A percentile compares a stretch with the other conserved stretches of the same genome.
These are phyloP conservation scores for Thripadectes ignobilis DNA, from an alignment of 2,797 vertebrate genomes.

Conservation along the genomic window DNA sequence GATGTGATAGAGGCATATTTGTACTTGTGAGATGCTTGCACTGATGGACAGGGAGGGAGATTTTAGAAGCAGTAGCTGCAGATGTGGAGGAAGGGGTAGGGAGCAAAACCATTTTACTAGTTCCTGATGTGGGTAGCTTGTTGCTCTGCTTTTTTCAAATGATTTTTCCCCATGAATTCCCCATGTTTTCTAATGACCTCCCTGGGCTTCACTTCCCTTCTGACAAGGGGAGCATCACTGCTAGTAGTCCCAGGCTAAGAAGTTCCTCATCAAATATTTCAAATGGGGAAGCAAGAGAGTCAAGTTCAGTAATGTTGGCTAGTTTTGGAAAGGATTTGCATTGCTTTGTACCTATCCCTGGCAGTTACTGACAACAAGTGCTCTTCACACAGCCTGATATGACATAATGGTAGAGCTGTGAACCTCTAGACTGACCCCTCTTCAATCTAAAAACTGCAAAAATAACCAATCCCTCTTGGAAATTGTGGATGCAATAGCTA, in stretches of 20 bases:
- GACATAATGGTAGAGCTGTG: not conserved
- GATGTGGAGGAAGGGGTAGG: fast-evolving
- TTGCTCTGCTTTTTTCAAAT: not conserved
- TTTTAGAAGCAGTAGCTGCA: not conserved
- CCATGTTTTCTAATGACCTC: not conserved
- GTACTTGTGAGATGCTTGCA: not conserved
- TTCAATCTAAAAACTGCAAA: not conserved
- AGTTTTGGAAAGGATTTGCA: not conserved
- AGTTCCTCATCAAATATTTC: not conserved
- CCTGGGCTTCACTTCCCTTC: not conserved
- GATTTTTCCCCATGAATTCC: not conserved
- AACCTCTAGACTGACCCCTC: not conserved
- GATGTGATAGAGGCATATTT: not conserved
- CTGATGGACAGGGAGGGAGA: not conserved
- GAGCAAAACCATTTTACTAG: not conserved
- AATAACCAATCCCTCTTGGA: not conserved
- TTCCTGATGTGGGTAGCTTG: not conserved
- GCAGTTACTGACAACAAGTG: not conserved
- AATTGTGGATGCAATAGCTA: not conserved
- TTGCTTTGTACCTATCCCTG: not conserved
- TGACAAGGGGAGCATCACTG: not conserved
- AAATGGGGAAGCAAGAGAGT: not conserved
- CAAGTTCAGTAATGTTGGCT: not conserved
- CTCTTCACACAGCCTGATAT: not conserved
- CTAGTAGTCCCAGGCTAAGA: not conserved